Evolutionary conservation across 37 sponge, comb jelly and placozoan genomes (phyloP), one percentile per base, ranked within the genome.

Genomic region (Eunapius fragilis): DNA sequence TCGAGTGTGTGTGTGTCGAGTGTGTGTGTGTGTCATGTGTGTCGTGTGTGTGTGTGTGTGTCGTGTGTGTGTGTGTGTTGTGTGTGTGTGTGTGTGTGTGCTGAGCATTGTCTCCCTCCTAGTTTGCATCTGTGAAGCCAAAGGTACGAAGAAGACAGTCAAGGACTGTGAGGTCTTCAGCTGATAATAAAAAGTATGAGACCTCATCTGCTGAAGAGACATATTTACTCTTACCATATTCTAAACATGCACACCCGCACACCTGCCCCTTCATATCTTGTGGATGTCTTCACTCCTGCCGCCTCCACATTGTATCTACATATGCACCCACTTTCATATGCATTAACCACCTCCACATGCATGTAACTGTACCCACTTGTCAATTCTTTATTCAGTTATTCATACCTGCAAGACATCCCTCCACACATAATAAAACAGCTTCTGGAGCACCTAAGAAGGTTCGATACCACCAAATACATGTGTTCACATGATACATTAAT

Each of bases 391-490:
- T 35, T 3, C 26, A 89, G 90, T 70, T 73, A 75, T 11, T 77
- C 71, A 3, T 80, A 77, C 37, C 69, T 89, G 28, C 41, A 37
- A 67, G 85, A 85, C 34, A 80, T 89, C 25, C 90, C 90, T 71
- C 85, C 85, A 22, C 75, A 89, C 25, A 28, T 89, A 2, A 69
- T 89, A 30, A 31, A 49, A 23, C 71, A 89, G 45, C 84, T 89
- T 48, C 67, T 85, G 24, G 76, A 89, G 31, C 90, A 89, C 23
- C 76, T 89, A 23, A 24, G 49, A 35, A 89, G 80, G 88, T 87
- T n/a, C 67, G 77, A n/a, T n/a, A n/a, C n/a, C n/a, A n/a, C n/a
- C n/a, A n/a, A n/a, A n/a, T n/a, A n/a, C n/a, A n/a, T n/a, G n/a
- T n/a, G n/a, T n/a, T n/a, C n/a, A n/a, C n/a, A n/a, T n/a, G n/a